These are phyloP conservation scores for Trypoxylus dichotomus DNA, from an alignment of 1,140 invertebrate species.

Conservation along the genomic window DNA sequence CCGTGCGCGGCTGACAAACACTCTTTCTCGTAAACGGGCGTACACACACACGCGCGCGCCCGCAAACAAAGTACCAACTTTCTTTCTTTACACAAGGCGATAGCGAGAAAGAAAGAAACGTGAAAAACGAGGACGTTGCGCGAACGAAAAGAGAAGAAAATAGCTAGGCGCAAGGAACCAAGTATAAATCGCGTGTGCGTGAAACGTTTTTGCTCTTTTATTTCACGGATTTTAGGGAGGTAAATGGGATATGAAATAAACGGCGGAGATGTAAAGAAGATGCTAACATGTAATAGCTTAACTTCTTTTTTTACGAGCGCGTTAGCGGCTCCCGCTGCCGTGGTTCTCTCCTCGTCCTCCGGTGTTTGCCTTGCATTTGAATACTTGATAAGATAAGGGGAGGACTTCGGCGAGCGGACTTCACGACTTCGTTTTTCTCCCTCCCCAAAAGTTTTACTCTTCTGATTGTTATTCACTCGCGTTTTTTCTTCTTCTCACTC, in stretches of 20 bases:
- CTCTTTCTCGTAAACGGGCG: neutral
- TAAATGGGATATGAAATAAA: conserved; percentile 50
- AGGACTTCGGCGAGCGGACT: neutral
- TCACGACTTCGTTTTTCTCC: neutral
- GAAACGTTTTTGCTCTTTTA: conserved; percentile 37
- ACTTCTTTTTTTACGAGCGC: conserved; percentile 37
- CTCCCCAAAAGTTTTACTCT: neutral
- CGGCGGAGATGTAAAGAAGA: conserved; percentile 33
- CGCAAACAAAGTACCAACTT: neutral
- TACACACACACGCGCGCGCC: neutral
- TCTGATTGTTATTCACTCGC: conserved; percentile 24
- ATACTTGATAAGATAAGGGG: conserved; percentile 38
- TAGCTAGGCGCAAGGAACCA: neutral
- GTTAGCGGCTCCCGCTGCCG: neutral
- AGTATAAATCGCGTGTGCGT: conserved; percentile 10
- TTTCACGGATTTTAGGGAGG: conserved; percentile 46
- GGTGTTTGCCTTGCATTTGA: conserved; percentile 35
- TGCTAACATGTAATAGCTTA: conserved; percentile 34
- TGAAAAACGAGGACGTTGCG: too few relatives aligned
- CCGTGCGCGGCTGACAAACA: neutral
- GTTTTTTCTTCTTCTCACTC: conserved; percentile 21
- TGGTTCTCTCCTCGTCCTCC: neutral
- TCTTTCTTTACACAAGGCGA: neutral
- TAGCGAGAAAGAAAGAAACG: neutral
- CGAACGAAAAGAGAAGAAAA: neutral